phyloP scores from a whole-genome alignment of 2,797 vertebrate genomes.

The Sebastes taczanowskii region DNA sequence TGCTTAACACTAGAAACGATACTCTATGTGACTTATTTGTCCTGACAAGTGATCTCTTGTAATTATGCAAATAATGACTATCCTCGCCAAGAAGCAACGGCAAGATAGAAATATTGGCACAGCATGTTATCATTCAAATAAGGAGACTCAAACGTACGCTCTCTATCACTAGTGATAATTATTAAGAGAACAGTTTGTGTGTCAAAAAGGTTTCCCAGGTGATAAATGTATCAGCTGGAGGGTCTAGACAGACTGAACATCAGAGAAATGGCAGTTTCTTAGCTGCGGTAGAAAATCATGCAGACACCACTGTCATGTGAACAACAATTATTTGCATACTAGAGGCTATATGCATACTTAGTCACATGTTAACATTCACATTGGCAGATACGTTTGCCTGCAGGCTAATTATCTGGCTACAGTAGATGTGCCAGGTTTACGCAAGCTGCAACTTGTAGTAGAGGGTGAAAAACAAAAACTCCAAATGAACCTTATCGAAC shows the following conservation, averaged over 20 bases:
- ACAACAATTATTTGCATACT: constrained; percentile 9
- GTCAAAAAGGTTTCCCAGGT: neutral
- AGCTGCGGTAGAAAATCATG: neutral
- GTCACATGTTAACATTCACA: constrained; percentile 6
- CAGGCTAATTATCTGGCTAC: neutral
- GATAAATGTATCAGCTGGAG: neutral
- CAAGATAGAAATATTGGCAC: neutral
- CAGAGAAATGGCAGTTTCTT: neutral
- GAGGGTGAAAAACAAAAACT: neutral
- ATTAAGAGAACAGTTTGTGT: neutral
- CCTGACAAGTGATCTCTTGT: neutral
- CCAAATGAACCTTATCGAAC: neutral
- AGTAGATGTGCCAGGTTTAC: constrained; percentile 1
- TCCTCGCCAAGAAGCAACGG: neutral
- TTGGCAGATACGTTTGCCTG: neutral
- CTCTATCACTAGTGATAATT: neutral
- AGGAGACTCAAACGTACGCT: neutral
- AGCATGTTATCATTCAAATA: neutral
- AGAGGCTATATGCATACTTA: neutral
- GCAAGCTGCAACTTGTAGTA: neutral
- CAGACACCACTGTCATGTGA: neutral
- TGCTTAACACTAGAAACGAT: neutral
- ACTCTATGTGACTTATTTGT: neutral
- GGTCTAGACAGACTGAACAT: neutral
- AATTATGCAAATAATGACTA: constrained; percentile 19